Conservation (phyloP, 1,140 invertebrate genomes). For the Ips typographus region DNA sequence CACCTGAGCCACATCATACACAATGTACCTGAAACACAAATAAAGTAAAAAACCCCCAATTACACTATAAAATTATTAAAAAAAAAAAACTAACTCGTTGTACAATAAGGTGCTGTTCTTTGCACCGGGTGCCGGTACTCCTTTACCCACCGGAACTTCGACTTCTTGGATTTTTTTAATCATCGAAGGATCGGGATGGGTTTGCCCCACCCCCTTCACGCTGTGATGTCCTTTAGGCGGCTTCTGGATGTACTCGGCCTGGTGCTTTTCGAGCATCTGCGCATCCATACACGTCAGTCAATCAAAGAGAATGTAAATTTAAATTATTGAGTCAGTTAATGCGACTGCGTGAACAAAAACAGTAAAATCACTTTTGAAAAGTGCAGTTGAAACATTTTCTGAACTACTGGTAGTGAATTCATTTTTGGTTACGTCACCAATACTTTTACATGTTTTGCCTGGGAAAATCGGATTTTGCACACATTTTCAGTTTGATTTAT, state of each 20-base stretch:
- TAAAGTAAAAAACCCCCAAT: too few species aligned
- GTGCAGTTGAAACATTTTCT: too few species aligned
- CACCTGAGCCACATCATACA: slow-evolving; percentile 89
- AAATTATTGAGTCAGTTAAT: too few species aligned
- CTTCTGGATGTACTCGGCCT: slow-evolving; percentile 76
- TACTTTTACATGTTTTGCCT: too few species aligned
- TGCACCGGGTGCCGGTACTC: slow-evolving; percentile 42
- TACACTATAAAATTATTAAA: background rate
- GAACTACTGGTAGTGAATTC: too few species aligned
- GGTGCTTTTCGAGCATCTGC: slow-evolving; percentile 66
- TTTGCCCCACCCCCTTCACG: slow-evolving; percentile 74
- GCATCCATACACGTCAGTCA: too few species aligned
- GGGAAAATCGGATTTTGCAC: too few species aligned
- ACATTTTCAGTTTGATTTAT: too few species aligned
- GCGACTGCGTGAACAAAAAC: too few species aligned
- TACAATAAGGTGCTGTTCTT: slow-evolving; percentile 66
- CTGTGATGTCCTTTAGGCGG: slow-evolving; percentile 78
- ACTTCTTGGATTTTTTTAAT: slow-evolving; percentile 57
- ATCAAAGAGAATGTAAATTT: too few species aligned
- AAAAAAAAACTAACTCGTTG: slow-evolving; percentile 81
- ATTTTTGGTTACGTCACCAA: too few species aligned
- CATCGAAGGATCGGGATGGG: slow-evolving; percentile 66
- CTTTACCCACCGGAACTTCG: slow-evolving; percentile 75
- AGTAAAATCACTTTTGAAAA: too few species aligned
- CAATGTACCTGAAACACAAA: slow-evolving; percentile 68